These are phyloP conservation scores for Macrobrachium rosenbergii DNA, from an alignment of 1,140 invertebrate species.

Conservation along the genomic window DNA sequence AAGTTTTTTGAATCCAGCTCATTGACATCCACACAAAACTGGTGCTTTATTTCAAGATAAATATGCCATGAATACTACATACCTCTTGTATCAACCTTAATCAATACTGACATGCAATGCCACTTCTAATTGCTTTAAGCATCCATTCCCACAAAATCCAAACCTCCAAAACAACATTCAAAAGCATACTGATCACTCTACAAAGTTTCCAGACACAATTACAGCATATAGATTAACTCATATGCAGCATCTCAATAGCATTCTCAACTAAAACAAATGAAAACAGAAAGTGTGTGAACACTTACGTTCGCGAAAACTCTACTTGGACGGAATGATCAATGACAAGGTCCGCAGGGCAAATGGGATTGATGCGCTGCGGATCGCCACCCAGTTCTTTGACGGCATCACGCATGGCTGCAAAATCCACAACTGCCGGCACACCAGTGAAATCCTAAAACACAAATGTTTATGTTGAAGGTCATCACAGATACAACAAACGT, in stretches of 20 bases:
- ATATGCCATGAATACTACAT: too few relatives aligned
- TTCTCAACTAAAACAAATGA: too few relatives aligned
- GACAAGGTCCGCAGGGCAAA: conserved; percentile 96
- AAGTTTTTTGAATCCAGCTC: too few relatives aligned
- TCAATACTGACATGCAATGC: not conserved
- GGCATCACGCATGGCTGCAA: conserved; percentile 98
- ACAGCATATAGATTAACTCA: too few relatives aligned
- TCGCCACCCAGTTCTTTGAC: conserved; percentile 88
- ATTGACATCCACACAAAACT: too few relatives aligned
- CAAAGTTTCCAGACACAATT: too few relatives aligned
- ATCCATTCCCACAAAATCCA: too few relatives aligned
- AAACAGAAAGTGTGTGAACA: conserved; percentile 51
- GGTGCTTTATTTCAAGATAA: too few relatives aligned
- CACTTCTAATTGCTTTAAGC: too few relatives aligned
- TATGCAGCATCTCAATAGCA: too few relatives aligned
- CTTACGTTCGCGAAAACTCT: conserved; percentile 90
- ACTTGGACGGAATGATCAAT: conserved; percentile 99
- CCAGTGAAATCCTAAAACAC: conserved; percentile 88
- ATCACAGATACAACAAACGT: not conserved
- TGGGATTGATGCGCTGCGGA: conserved; percentile 95
- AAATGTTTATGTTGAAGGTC: conserved; percentile 14
- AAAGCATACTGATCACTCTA: too few relatives aligned
- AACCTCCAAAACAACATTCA: too few relatives aligned
- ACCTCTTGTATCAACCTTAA: not conserved
- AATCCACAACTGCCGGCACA: conserved; percentile 98